Evolutionary conservation across 1,140 invertebrate species (phyloP).

Genomic region (Phenacoccus solenopsis): DNA sequence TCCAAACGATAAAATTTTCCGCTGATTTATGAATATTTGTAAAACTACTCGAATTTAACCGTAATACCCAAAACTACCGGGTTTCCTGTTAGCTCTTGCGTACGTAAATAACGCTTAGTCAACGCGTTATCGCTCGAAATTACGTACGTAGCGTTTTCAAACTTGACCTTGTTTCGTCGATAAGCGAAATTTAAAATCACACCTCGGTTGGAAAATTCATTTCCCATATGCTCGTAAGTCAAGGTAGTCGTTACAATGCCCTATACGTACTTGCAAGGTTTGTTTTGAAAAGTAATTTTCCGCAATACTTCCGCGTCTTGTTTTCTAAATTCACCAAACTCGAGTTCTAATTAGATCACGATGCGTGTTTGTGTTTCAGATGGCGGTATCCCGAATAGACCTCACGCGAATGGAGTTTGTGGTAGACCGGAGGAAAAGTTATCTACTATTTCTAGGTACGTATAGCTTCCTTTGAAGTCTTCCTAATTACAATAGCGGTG

Average conservation of each 20-base stretch:
- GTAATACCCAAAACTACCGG: not conserved
- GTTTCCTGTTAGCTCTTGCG: too few species aligned
- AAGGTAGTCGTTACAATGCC: not conserved
- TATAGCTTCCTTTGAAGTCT: too few species aligned
- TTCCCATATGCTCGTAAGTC: not conserved
- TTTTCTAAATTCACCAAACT: not conserved
- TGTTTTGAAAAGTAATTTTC: not conserved
- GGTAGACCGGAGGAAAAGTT: slow-evolving; percentile 7
- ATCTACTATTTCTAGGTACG: slow-evolving; percentile 8
- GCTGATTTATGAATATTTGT: not conserved
- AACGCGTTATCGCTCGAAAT: not conserved
- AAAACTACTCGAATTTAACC: too few species aligned
- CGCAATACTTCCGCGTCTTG: not conserved
- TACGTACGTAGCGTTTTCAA: not conserved
- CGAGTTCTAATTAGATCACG: not conserved
- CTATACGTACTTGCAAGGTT: not conserved
- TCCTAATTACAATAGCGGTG: too few species aligned
- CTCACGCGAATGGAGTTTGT: slow-evolving; percentile 7
- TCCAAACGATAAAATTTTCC: too few species aligned
- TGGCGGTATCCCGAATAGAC: slow-evolving; percentile 4
- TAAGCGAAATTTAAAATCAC: not conserved
- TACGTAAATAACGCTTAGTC: not conserved
- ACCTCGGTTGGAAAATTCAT: not conserved
- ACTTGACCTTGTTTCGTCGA: not conserved
- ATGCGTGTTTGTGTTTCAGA: not conserved